phyloP scores from a whole-genome alignment of 2,888 invertebrate species.

The Nematopogon swammerdamellus region DNA sequence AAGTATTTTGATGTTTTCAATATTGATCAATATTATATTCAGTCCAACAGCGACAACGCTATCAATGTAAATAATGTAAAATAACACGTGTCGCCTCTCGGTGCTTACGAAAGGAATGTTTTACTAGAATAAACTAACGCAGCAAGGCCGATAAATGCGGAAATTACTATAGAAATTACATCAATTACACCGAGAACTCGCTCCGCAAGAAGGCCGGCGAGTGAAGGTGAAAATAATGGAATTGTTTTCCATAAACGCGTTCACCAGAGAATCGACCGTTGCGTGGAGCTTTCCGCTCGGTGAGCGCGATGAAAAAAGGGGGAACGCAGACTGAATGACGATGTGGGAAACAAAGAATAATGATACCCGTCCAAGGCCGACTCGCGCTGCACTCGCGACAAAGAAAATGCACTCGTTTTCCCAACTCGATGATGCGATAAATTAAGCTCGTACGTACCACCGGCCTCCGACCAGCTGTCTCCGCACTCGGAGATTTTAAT shows the following conservation, averaged over 20 bases:
- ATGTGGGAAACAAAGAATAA: constrained; percentile 16
- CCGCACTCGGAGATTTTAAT: not conserved
- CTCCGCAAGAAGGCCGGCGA: constrained; percentile 3
- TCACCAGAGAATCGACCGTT: constrained; percentile 36
- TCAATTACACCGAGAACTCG: not conserved
- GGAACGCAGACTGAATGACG: constrained; percentile 32
- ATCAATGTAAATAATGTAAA: too few species aligned
- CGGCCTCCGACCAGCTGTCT: not conserved
- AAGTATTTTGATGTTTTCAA: too few species aligned
- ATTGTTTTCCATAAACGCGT: constrained; percentile 4
- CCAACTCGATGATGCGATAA: not conserved
- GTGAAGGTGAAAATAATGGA: constrained; percentile 5
- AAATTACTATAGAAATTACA: not conserved
- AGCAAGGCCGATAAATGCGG: not conserved
- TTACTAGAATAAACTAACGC: too few species aligned
- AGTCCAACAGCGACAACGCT: too few species aligned
- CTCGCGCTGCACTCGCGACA: not conserved
- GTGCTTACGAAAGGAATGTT: too few species aligned
- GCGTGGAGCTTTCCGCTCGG: constrained; percentile 41
- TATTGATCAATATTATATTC: too few species aligned
- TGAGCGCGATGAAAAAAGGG: constrained; percentile 46
- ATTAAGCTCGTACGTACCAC: not conserved
- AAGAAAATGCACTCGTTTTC: not conserved
- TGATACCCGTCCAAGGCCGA: not conserved
- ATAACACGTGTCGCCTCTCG: too few species aligned